phyloP scores from a whole-genome alignment of 2,797 vertebrate species.

The Chiroxiphia lanceolata region DNA sequence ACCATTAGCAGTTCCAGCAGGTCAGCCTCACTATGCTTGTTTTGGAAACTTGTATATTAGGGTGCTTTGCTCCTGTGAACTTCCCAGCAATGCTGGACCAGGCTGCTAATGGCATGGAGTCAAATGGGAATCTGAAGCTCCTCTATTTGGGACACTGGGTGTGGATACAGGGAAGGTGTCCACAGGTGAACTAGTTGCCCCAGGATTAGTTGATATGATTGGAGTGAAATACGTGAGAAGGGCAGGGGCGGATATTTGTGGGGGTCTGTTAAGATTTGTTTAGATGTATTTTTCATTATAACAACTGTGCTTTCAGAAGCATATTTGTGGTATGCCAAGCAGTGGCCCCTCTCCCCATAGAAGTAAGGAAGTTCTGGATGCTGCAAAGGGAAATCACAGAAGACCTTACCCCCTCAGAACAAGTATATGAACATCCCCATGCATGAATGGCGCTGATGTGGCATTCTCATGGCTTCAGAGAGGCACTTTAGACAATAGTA shows the following conservation, averaged over 20 bases:
- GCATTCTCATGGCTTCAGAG: neutral
- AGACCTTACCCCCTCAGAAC: neutral
- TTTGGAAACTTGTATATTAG: neutral
- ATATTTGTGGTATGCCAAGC: neutral
- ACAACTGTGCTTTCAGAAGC: neutral
- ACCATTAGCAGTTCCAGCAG: neutral
- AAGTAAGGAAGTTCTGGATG: neutral
- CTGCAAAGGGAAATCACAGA: neutral
- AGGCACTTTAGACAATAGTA: neutral
- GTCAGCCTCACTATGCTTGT: neutral
- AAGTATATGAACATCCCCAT: neutral
- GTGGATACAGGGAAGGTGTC: neutral
- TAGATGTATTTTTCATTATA: neutral
- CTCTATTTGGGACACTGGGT: neutral
- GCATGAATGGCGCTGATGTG: neutral
- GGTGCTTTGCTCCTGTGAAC: fast-evolving
- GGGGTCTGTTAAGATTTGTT: neutral
- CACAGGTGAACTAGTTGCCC: neutral
- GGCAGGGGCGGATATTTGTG: no score
- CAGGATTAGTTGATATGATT: neutral
- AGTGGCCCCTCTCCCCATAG: neutral
- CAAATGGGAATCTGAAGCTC: neutral
- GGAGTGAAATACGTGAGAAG: neutral
- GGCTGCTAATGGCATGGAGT: neutral
- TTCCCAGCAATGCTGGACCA: neutral